Base-by-base conservation (phyloP, 1,140 invertebrate species). In the Pararge aegeria region DNA sequence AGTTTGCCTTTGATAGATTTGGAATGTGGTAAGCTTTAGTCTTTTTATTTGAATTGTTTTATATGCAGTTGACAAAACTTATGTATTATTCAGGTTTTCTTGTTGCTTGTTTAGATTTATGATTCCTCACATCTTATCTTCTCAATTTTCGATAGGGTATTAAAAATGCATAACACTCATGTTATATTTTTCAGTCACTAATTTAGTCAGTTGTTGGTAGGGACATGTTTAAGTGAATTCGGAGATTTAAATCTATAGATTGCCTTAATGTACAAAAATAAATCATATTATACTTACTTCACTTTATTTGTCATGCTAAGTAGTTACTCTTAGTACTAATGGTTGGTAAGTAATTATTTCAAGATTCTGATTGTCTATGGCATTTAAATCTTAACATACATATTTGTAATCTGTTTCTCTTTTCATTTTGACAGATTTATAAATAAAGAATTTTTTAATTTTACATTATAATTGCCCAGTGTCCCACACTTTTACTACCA, bases 1-100 rank as follows among this genome's bases (percentile, higher is more conserved):
- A 76, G 73, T 67, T 72, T 68, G 72, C 73, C 70, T 75, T 77
- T 73, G 64, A 68, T 73, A 71, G 67, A 59, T 69, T 75, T 76
- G 71, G 67, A 63, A 73, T 77, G 70, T 75, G 74, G 70, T 82
- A 73, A 78, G 77, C 77, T 73, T 73, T 73, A 78, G 75, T 70
- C 64, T 65, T 76, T 78, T 75, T 78, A 4, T 78, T 80, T 75
- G 55, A 76, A 70, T 78, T 83, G 61, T 78, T 77, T 80, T 76
- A 4, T 75, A 75, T 69, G 61, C 64, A 71, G 71, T 73, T 59
- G 59, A 70, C 73, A 70, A 68, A 80, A 66, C 63, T 77, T 73
- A 68, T 75, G 76, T 75, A 72, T 64, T 68, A 56, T 70, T 70
- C 52, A 66, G 59, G 60, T 70, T 69, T 76, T 71, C 71, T 75